A percentile compares a stretch with the other conserved stretches of the same genome.
Evolutionary conservation across 2,888 invertebrate species (phyloP).

Genomic region (Megalurothrips usitatus): DNA sequence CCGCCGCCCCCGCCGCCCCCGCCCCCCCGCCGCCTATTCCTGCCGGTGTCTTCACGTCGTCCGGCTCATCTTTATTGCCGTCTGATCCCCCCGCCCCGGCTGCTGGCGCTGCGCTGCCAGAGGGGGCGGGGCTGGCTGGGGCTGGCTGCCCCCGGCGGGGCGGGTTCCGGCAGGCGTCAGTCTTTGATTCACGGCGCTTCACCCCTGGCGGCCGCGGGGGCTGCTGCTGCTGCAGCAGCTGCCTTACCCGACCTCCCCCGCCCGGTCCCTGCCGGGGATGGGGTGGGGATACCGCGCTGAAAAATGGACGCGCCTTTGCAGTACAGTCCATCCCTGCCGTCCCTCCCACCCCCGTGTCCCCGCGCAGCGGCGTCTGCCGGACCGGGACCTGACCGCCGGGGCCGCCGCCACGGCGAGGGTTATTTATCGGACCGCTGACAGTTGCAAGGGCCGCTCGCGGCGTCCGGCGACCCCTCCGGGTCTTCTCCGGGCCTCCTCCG

Average conservation of each 20-base stretch:
- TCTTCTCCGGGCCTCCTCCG: too few relatives aligned
- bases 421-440: slow-evolving; percentile 18
- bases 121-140: too few relatives aligned
- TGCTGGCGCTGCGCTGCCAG: too few relatives aligned
- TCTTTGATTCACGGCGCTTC: background rate
- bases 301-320: background rate
- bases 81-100: background rate
- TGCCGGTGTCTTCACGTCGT: background rate
- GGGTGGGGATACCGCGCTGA: background rate
- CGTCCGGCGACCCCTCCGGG: background rate
- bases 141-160: too few relatives aligned
- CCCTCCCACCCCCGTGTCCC: too few relatives aligned
- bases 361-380: background rate
- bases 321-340: background rate
- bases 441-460: background rate
- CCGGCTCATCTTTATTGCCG: background rate
- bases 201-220: background rate
- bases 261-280: background rate
- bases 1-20: too few relatives aligned
- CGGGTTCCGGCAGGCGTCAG: background rate
- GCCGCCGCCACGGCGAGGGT: background rate
- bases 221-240: too few relatives aligned
- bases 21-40: background rate
- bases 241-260: background rate
- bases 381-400: background rate